Evolutionary conservation across 2,888 invertebrate genomes (phyloP), one percentile per base, ranked within the genome.

Genomic region (Aleiodes alternator): DNA sequence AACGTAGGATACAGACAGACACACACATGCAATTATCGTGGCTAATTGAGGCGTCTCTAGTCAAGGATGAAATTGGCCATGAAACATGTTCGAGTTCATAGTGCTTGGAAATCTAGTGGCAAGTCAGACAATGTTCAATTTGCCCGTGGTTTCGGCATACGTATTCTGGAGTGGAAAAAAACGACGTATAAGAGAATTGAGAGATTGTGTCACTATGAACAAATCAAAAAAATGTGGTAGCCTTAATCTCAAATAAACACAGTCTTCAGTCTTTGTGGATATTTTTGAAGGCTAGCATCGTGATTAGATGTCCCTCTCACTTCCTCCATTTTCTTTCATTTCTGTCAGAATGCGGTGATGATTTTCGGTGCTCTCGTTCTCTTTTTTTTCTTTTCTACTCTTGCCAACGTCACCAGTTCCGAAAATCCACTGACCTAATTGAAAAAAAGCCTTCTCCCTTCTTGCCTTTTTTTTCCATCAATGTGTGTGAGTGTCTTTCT

Each of bases 21-120:
- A 64, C 68, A 74, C 74, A 75, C 74, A 70, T 75, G 77, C 79
- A 76, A 78, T 77, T 77, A 75, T 77, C 72, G 69, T 72, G 76
- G 74, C 81, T 83, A 81, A 82, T 83, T 82, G 82, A 79, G 61
- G 80, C 73, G 76, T 78, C 82, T 80, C 80, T 80, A 75, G 74
- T 79, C 79, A 78, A 81, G 81, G 79, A 78, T 80, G 79, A 83
- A 83, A 83, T 82, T 83, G 80, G 72, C 77, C 76, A 77, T 80
- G 79, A 81, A 76, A 80, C 81, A 78, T 78, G 78, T 72, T 75
- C 75, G 70, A 75, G 73, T 78, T 69, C 73, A 69, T 69, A 55
- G 50, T 73, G 68, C 70, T 59, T 73, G 74, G 57, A 51, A 68
- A 68, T 64, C 64, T 48, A 77, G 64, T 48, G 43, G 64, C 43